Base-by-base conservation (phyloP, 2,113 vertebrate genomes). In the Picathartes gymnocephalus region DNA sequence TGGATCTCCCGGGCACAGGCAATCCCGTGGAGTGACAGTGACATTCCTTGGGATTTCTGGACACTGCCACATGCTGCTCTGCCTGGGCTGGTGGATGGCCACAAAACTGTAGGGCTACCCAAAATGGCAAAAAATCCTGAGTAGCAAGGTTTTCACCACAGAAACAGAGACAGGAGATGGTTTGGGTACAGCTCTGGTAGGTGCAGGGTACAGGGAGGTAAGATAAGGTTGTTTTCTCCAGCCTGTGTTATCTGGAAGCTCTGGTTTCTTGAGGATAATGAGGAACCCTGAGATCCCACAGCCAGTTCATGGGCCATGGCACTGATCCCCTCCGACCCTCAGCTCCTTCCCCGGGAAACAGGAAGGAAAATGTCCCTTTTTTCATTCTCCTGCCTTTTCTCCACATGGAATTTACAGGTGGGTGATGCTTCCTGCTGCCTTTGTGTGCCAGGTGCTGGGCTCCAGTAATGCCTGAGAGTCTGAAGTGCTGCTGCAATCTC, bases 1-100 rank as follows among this genome's bases (percentile, higher is more conserved):
- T 12, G 28, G 69, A 27, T 45, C 17, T 76, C 53, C 62, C 0
- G 0, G 51, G 37, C 20, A 5, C 21, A 51, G 21, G 37, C 10
- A 42, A 47, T 28, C 27, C 42, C 23, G 16, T 13, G 28, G 50
- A 40, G 65, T 20, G 31, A 48, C 44, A 15, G 20, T n/a, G 78
- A 27, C 24, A 23, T 18, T 65, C 9, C 0, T 7, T 51, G 62
- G 50, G 35, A 51, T 90, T 77, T 50, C 54, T 84, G 58, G 23
- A 8, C 47, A n/a, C 31, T 2, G 0, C 47, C 39, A 54, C 0
- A 0, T 79, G 65, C 33, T 90, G 58, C 30, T 69, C 31, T 72
- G 33, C 20, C 27, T 30, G 21, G 10, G 14, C 45, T 53, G 19
- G 7, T 31, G 24, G 17, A 30, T 30, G 25, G 39, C 47, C 61